A percentile compares a stretch with the other conserved stretches of the same genome.
phyloP scores from a whole-genome alignment of 64 coral and sea anemone species.

The Porites lutea region DNA sequence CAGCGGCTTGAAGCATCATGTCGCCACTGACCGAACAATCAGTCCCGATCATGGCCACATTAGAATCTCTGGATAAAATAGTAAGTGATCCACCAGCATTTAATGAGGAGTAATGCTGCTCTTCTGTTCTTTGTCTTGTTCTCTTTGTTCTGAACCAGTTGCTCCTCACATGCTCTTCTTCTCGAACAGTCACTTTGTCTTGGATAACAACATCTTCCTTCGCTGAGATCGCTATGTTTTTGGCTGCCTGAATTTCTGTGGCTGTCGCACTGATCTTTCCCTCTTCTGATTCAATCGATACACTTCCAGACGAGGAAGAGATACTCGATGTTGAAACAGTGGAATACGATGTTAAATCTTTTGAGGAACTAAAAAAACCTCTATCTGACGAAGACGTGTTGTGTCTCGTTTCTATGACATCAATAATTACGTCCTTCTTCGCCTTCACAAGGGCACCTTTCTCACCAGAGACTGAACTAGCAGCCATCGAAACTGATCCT shows the following conservation, averaged over 20 bases:
- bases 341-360: constrained; percentile 27
- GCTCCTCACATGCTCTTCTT: constrained; percentile 45
- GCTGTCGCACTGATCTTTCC: constrained; percentile 29
- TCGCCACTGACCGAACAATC: constrained; percentile 29
- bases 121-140: constrained; percentile 32
- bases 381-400: background rate
- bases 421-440: constrained; percentile 34
- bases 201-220: constrained; percentile 54
- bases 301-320: constrained; percentile 12
- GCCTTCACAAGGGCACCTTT: constrained; percentile 34
- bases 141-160: constrained; percentile 51
- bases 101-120: constrained; percentile 46
- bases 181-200: constrained; percentile 51
- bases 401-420: constrained; percentile 26
- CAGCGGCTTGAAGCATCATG: constrained; percentile 37
- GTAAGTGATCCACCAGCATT: constrained; percentile 32
- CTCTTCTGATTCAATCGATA: constrained; percentile 28
- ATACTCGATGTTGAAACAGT: constrained; percentile 19
- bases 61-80: constrained; percentile 22
- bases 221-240: constrained; percentile 45
- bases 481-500: constrained; percentile 44
- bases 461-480: constrained; percentile 48
- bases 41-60: constrained; percentile 51
- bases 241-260: constrained; percentile 38
- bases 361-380: constrained; percentile 38